Conservation (phyloP, 2,113 vertebrate species). For the Clinocottus analis region DNA sequence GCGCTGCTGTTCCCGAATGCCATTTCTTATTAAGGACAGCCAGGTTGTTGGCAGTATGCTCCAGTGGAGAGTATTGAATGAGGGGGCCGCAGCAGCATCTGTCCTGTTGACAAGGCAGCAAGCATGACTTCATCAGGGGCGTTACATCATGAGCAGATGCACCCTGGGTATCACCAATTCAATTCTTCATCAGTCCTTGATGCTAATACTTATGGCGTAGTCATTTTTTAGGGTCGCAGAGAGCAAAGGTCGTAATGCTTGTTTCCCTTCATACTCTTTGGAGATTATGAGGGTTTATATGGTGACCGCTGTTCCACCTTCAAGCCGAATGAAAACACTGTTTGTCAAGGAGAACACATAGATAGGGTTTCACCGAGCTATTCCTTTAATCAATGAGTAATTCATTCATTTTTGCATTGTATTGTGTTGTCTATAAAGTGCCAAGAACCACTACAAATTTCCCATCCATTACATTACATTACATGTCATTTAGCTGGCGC, state of each 20-base stretch:
- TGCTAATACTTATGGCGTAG: background rate
- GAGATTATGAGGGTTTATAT: background rate
- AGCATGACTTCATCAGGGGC: constrained; percentile 66
- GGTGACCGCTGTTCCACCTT: background rate
- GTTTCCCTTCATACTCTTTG: background rate
- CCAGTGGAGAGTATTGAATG: constrained; percentile 49
- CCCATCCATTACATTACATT: no score
- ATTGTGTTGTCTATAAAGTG: background rate
- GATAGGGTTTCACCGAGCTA: background rate
- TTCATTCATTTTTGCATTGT: background rate
- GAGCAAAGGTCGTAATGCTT: background rate
- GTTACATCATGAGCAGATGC: constrained; percentile 61
- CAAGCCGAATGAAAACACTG: background rate
- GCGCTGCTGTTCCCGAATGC: constrained; percentile 44
- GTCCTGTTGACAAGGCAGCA: constrained; percentile 66
- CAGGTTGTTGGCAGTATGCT: constrained; percentile 65
- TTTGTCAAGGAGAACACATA: background rate
- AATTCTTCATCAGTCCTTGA: constrained; percentile 31
- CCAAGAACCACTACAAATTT: background rate
- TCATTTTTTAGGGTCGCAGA: constrained; percentile 11
- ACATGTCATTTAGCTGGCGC: no score
- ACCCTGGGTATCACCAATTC: constrained; percentile 41
- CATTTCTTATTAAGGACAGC: constrained; percentile 64
- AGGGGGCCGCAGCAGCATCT: constrained; percentile 66
- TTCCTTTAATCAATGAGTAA: background rate